Percentiles rank a stretch among this genome's conserved stretches.
Conservation (phyloP, 2,888 invertebrate genomes). For the Nomada fucata region DNA sequence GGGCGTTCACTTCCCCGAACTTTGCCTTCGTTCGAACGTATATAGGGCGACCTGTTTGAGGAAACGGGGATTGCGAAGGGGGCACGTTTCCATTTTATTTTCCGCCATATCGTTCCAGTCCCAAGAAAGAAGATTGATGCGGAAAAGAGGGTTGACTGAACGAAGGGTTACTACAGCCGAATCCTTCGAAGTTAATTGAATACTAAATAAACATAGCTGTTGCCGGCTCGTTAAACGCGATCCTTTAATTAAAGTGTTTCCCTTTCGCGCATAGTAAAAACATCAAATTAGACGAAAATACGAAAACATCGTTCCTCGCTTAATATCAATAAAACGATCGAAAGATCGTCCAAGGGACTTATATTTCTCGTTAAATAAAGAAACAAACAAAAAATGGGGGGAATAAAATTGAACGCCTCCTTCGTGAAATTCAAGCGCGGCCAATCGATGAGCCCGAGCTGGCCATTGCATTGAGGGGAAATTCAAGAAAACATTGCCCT, state of each 20-base stretch:
- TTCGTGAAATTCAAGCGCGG: conserved; percentile 20
- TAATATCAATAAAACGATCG: neutral
- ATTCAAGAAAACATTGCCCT: conserved; percentile 56
- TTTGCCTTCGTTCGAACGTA: conserved; percentile 18
- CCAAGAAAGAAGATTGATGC: conserved; percentile 39
- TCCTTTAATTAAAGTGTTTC: conserved; percentile 42
- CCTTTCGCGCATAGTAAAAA: neutral
- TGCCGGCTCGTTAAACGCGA: conserved; percentile 25
- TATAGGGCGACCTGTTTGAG: conserved; percentile 32
- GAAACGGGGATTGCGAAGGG: conserved; percentile 42
- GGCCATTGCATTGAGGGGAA: conserved; percentile 16
- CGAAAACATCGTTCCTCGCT: neutral
- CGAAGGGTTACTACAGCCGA: conserved; percentile 35
- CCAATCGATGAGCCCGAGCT: conserved; percentile 35
- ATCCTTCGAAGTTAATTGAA: conserved; percentile 60
- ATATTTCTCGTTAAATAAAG: neutral
- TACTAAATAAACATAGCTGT: conserved; percentile 54
- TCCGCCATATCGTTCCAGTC: conserved; percentile 45
- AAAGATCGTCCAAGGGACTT: neutral
- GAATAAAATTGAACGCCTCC: conserved; percentile 42
- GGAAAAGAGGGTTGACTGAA: conserved; percentile 31
- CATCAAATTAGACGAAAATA: no score
- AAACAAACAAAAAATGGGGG: neutral
- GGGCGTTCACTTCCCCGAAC: neutral
- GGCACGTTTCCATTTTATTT: conserved; percentile 62